Conservation (phyloP, 92 coral and sea anemone species). For the Hydrozoanthus gracilis region DNA sequence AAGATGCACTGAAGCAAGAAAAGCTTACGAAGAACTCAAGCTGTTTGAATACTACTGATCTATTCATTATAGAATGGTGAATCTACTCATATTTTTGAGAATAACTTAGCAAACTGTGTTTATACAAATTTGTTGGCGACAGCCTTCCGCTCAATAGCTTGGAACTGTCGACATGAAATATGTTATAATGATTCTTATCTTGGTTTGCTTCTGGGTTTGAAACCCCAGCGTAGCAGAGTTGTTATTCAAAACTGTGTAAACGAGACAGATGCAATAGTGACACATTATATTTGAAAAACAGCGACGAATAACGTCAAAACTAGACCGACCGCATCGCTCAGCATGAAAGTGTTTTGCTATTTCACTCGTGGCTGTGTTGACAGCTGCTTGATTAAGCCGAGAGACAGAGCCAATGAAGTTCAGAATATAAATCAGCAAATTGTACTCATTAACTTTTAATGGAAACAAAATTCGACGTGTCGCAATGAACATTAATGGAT, state of each 20-base stretch:
- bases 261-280: too few species aligned
- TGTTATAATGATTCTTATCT: slow-evolving; percentile 9
- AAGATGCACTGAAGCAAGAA: not conserved
- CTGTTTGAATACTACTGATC: not conserved
- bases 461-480: not conserved
- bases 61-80: not conserved
- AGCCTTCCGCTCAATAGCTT: not conserved
- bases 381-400: slow-evolving; percentile 11
- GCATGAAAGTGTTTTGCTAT: not conserved
- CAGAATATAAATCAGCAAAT: slow-evolving; percentile 21
- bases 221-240: not conserved
- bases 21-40: not conserved
- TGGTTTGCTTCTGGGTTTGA: not conserved
- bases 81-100: not conserved
- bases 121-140: slow-evolving; percentile 1
- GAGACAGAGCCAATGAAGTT: not conserved
- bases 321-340: not conserved
- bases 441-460: slow-evolving; percentile 29
- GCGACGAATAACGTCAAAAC: not conserved
- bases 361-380: not conserved
- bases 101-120: not conserved
- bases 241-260: not conserved
- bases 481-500: too few species aligned
- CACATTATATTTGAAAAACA: not conserved
- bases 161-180: not conserved